A percentile compares a stretch with the other conserved stretches of the same genome.
phyloP scores from a whole-genome alignment of 2,888 invertebrate species.

The Reticulitermes lucifugus region DNA sequence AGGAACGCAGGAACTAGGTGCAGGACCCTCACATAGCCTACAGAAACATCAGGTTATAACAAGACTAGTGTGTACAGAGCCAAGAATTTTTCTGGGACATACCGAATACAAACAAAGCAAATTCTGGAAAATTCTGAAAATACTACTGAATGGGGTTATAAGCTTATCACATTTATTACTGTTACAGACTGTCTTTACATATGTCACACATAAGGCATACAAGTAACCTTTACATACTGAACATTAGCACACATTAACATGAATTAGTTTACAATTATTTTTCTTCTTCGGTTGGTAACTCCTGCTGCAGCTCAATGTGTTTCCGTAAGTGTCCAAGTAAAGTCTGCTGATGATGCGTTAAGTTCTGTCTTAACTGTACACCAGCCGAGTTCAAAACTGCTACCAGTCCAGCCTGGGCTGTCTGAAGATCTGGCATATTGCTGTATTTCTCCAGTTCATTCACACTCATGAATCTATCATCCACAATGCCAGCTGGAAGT shows the following conservation, averaged over 20 bases:
- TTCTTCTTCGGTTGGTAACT: not conserved
- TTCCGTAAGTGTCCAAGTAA: conserved; percentile 64
- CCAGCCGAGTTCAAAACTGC: conserved; percentile 76
- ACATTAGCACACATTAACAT: not conserved
- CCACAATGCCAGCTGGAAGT: conserved; percentile 77
- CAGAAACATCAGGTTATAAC: too few species aligned
- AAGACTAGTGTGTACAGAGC: too few species aligned
- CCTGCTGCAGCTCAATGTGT: conserved; percentile 47
- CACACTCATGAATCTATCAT: conserved; percentile 75
- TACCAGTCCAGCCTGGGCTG: conserved; percentile 76
- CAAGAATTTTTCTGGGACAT: too few species aligned
- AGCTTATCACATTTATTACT: too few species aligned
- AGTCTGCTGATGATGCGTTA: conserved; percentile 76
- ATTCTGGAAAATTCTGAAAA: too few species aligned
- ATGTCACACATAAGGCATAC: too few species aligned
- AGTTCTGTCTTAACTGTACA: conserved; percentile 72
- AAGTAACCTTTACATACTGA: too few species aligned
- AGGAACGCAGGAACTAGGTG: too few species aligned
- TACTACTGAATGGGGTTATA: too few species aligned
- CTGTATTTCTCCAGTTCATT: conserved; percentile 77
- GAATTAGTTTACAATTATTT: not conserved
- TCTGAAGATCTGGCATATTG: conserved; percentile 73
- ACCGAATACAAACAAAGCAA: too few species aligned
- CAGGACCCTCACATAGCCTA: too few species aligned
- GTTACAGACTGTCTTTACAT: too few species aligned